Base-by-base conservation (phyloP, 2,113 vertebrate genomes). In the Neomonachus schauinslandi region DNA sequence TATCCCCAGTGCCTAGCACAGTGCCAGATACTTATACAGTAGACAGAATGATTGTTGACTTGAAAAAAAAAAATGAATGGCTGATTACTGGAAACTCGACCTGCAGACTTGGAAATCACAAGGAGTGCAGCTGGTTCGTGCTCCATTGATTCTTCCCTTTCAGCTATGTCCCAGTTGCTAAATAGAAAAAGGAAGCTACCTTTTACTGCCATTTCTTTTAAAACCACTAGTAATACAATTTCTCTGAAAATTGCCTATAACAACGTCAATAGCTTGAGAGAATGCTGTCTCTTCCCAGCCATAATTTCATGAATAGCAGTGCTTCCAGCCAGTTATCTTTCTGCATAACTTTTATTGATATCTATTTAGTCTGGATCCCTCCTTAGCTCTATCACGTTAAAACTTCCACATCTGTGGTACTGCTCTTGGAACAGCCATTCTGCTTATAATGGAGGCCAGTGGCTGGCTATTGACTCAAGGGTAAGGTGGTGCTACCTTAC, bases 171-270 rank as follows among this genome's bases (percentile, higher is more conserved):
- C 71, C 88, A 65, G 16, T 86, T 92, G 67, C 76, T 93, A 93
- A 89, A 82, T 39, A 95, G 91, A 97, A 96, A 86, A 21, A 79
- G 42, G 91, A 95, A 89, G 91, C 53, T 83, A 81, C 13, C 81
- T 72, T 85, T 89, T 57, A 42, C 39, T 93, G 74, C 65, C 71
- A 26, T 94, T 97, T 93, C 88, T 96, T 93, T 96, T 18, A 92
- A 96, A 97, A 95, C 92, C 95, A 91, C 93, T 89, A 26, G 77
- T 91, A 97, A 94, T 67, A 95, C 55, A 94, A 95, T 97, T 97
- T 93, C 24, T 96, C 96, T 53, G 81, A 89, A 97, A 97, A 97
- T 91, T 93, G 88, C 88, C 93, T 82, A 6, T 93, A 94, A 91
- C 24, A 84, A 90, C 84, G 72, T 39, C 88, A 91, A 69, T 69